Conservation (phyloP, 64 coral and sea anemone genomes). For the Astreopora myriophthalma region DNA sequence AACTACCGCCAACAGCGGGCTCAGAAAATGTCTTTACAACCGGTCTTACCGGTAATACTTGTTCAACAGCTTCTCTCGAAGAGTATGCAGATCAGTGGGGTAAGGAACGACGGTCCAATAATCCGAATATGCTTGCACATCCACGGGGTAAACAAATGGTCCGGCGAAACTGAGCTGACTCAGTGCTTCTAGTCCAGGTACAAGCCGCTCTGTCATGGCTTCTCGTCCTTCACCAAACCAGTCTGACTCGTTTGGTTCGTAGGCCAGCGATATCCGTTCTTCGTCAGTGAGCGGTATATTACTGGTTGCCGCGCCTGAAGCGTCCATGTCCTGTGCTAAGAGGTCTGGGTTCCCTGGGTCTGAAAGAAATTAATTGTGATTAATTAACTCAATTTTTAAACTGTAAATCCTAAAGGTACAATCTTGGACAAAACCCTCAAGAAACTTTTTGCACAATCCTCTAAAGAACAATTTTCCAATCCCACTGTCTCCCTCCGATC, state of each 20-base stretch:
- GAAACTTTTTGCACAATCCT: no score
- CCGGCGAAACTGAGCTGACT: constrained; percentile 88
- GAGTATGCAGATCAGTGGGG: constrained; percentile 82
- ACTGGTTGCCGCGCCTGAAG: constrained; percentile 86
- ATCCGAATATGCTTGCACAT: constrained; percentile 92
- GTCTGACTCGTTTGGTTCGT: constrained; percentile 80
- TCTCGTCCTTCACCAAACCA: constrained; percentile 95
- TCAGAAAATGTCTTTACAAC: neutral
- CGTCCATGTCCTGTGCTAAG: constrained; percentile 50
- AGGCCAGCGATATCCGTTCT: constrained; percentile 78
- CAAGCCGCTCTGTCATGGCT: constrained; percentile 61
- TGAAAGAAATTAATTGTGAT: neutral
- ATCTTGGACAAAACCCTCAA: no score
- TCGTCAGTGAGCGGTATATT: constrained; percentile 97
- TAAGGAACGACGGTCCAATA: constrained; percentile 97
- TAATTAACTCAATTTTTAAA: neutral
- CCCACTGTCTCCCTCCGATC: no score
- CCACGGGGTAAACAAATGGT: constrained; percentile 95
- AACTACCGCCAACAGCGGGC: neutral
- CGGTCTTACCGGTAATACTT: constrained; percentile 88
- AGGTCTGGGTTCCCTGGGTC: constrained; percentile 62
- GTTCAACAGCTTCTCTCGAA: constrained; percentile 87
- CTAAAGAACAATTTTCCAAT: no score
- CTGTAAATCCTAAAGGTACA: no score
- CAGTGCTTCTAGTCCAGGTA: constrained; percentile 69